These are phyloP conservation scores for Drosophila carrolli DNA, from an alignment of 1,140 invertebrate genomes.

Conservation along the genomic window DNA sequence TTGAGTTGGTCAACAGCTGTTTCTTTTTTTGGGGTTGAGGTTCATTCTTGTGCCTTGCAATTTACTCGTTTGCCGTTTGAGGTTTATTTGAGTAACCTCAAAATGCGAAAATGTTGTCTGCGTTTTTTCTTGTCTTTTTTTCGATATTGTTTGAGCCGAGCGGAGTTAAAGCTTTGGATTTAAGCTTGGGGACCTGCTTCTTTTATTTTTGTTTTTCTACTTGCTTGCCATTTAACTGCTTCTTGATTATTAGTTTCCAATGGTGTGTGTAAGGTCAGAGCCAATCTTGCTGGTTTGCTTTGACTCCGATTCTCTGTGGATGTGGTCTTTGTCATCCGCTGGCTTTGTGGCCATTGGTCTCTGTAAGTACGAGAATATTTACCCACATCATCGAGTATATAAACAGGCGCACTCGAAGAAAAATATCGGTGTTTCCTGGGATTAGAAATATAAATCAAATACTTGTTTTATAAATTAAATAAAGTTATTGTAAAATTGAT, in stretches of 20 bases:
- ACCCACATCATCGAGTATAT: constrained; percentile 8
- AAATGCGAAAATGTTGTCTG: constrained; percentile 52
- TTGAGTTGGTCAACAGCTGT: constrained; percentile 62
- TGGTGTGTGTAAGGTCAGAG: constrained; percentile 68
- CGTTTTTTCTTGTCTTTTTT: constrained; percentile 9
- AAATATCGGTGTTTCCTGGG: not conserved
- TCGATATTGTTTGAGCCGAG: constrained; percentile 28
- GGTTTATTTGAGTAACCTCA: constrained; percentile 52
- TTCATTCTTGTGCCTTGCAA: constrained; percentile 61
- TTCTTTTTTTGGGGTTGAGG: constrained; percentile 69
- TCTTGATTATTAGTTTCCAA: constrained; percentile 67
- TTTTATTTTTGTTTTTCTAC: constrained; percentile 42
- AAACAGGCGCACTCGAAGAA: constrained; percentile 6
- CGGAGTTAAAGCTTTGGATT: not conserved
- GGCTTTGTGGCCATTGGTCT: constrained; percentile 31
- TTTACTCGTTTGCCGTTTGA: constrained; percentile 32
- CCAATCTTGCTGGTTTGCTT: constrained; percentile 67
- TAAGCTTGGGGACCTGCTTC: constrained; percentile 40
- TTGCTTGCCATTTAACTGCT: constrained; percentile 70
- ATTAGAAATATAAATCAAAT: not conserved
- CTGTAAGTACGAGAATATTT: constrained; percentile 37
- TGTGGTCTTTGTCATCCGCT: constrained; percentile 40
- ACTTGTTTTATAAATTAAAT: not conserved
- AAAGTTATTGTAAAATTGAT: too few relatives aligned
- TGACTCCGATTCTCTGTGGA: constrained; percentile 60